A percentile compares a stretch with the other conserved stretches of the same genome.
These are phyloP conservation scores for Tachina fera DNA, from an alignment of 2,888 invertebrate species.

Conservation along the genomic window DNA sequence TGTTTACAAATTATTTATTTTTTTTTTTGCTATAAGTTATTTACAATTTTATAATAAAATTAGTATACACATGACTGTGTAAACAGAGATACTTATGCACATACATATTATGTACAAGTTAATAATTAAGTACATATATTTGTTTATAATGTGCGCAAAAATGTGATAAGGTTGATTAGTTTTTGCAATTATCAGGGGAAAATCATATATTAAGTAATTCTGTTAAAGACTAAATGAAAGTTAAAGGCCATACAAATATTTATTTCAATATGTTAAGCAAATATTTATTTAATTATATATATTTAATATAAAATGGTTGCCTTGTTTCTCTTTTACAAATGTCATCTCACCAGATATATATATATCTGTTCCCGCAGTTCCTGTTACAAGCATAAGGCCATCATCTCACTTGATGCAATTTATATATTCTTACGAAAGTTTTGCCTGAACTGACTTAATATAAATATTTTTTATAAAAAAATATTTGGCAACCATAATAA, in stretches of 20 bases:
- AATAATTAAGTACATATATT: neutral
- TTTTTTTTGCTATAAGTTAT: constrained; percentile 29
- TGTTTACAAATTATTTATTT: neutral
- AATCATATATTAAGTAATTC: neutral
- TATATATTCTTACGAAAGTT: too few relatives aligned
- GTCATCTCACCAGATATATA: too few relatives aligned
- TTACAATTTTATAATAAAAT: constrained; percentile 44
- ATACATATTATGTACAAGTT: neutral
- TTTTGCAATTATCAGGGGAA: neutral
- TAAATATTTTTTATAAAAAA: too few relatives aligned
- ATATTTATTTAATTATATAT: too few relatives aligned
- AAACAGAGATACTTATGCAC: neutral
- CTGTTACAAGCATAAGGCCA: too few relatives aligned
- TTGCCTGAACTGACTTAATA: too few relatives aligned
- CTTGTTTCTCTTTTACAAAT: too few relatives aligned
- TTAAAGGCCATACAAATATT: neutral
- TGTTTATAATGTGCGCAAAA: neutral
- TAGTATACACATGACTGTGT: constrained; percentile 1
- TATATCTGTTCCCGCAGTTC: too few relatives aligned
- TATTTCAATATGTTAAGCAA: too few relatives aligned
- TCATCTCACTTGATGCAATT: too few relatives aligned
- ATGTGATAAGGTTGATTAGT: constrained; percentile 1
- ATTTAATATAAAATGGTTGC: too few relatives aligned
- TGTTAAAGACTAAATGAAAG: neutral
- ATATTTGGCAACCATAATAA: too few relatives aligned